Percentiles rank a stretch among this genome's conserved stretches.
These are phyloP conservation scores for Charanyca ferruginea DNA, from an alignment of 2,888 invertebrate genomes.

Conservation along the genomic window DNA sequence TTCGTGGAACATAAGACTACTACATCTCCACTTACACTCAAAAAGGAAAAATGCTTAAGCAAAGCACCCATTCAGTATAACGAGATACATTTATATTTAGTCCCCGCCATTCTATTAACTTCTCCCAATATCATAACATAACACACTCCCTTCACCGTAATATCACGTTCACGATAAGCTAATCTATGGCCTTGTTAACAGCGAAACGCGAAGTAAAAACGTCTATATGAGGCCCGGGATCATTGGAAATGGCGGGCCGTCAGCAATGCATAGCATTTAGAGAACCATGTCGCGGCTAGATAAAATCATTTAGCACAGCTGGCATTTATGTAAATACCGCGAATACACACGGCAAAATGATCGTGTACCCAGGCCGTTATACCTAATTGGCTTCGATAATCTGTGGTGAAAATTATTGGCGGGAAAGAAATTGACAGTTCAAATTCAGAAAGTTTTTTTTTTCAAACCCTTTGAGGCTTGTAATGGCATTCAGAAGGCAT, in stretches of 20 bases:
- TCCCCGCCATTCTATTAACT: constrained; percentile 37
- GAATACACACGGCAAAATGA: constrained; percentile 48
- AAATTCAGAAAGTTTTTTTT: constrained; percentile 14
- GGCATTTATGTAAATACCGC: constrained; percentile 63
- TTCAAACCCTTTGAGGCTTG: background rate
- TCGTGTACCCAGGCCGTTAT: constrained; percentile 49
- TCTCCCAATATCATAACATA: constrained; percentile 40
- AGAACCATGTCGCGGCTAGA: constrained; percentile 58
- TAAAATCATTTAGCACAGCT: constrained; percentile 64
- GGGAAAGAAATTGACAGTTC: constrained; percentile 33
- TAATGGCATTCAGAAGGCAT: background rate
- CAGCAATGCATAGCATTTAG: constrained; percentile 58
- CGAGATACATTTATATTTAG: constrained; percentile 43
- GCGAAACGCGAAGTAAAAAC: constrained; percentile 56
- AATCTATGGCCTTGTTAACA: constrained; percentile 58
- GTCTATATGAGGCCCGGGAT: constrained; percentile 38
- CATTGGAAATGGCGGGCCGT: constrained; percentile 51
- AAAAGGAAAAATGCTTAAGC: constrained; percentile 4
- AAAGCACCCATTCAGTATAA: constrained; percentile 32
- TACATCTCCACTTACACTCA: background rate
- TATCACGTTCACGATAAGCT: constrained; percentile 51
- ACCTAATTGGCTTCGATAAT: constrained; percentile 53
- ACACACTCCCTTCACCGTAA: constrained; percentile 39
- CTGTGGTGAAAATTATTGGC: constrained; percentile 46
- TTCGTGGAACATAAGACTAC: background rate